These are phyloP conservation scores for Suricata suricatta DNA, from an alignment of 2,113 vertebrate species.

Conservation along the genomic window DNA sequence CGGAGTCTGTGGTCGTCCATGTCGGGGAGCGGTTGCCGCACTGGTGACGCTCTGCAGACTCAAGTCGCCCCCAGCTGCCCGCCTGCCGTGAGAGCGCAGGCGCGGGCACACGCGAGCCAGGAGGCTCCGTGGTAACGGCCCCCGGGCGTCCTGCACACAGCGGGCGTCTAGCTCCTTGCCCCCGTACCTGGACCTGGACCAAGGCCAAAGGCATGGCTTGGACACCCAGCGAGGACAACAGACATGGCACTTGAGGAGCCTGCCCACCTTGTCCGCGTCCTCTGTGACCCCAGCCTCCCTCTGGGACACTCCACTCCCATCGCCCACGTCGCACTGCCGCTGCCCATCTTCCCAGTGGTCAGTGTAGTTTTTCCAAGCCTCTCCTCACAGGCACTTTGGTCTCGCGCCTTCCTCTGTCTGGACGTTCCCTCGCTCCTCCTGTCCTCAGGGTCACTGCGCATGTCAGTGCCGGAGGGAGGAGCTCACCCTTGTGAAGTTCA, in stretches of 20 bases:
- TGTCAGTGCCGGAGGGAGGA: fast-evolving
- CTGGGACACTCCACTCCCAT: fast-evolving
- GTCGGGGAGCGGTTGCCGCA: fast-evolving
- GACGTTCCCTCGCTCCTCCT: no score
- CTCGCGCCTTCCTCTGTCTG: fast-evolving
- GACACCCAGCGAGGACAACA: neutral
- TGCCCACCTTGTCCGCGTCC: fast-evolving
- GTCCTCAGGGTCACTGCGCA: fast-evolving
- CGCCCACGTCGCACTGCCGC: fast-evolving
- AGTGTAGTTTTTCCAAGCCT: neutral
- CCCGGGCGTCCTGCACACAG: fast-evolving
- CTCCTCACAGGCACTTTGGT: fast-evolving
- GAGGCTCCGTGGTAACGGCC: fast-evolving
- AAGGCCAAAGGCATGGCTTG: neutral
- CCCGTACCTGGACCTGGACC: fast-evolving
- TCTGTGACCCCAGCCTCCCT: neutral
- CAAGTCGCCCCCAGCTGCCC: fast-evolving
- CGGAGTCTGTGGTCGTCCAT: fast-evolving
- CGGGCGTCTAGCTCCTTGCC: neutral
- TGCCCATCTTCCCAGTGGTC: fast-evolving
- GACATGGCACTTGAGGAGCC: fast-evolving
- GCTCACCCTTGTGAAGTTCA: fast-evolving
- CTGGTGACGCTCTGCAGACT: neutral
- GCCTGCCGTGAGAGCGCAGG: fast-evolving
- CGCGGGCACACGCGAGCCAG: neutral